phyloP scores from a whole-genome alignment of 2,113 vertebrate species.

The Gallinago undulata region DNA sequence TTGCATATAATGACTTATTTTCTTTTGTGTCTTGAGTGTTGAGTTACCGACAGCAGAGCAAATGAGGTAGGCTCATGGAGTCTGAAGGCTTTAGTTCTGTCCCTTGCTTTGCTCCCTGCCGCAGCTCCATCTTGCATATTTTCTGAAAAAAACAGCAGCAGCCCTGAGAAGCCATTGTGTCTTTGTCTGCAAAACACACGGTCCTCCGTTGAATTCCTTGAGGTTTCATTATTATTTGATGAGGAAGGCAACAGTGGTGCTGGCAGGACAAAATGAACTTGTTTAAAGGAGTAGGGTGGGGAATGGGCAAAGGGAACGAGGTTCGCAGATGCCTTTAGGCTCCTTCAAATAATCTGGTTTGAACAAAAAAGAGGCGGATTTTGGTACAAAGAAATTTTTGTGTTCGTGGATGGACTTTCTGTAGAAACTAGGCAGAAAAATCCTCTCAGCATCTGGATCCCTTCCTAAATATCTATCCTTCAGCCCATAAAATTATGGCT shows the following conservation, averaged over 20 bases:
- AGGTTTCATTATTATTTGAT: not conserved
- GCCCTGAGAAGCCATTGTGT: not conserved
- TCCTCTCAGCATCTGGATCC: not conserved
- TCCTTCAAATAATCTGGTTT: not conserved
- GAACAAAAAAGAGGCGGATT: not conserved
- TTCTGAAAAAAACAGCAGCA: constrained; percentile 51
- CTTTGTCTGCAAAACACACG: not conserved
- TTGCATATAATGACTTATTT: constrained; percentile 41
- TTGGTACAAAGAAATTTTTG: not conserved
- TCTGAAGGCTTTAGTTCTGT: not conserved
- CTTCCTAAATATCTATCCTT: not conserved
- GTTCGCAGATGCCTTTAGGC: not conserved
- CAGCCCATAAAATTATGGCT: not conserved
- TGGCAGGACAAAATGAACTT: not conserved
- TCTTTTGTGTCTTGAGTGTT: constrained; percentile 34
- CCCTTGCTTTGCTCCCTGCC: constrained; percentile 14
- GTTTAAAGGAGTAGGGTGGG: not conserved
- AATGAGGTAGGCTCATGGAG: constrained; percentile 56
- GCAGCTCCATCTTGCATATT: constrained; percentile 44
- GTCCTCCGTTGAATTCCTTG: not conserved
- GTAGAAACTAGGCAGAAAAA: not conserved
- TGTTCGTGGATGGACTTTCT: not conserved
- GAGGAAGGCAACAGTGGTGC: not conserved
- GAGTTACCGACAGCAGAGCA: constrained; percentile 63
- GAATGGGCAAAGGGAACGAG: not conserved